Conservation (phyloP, 2,797 vertebrate species). For the Falco novaeseelandiae region DNA sequence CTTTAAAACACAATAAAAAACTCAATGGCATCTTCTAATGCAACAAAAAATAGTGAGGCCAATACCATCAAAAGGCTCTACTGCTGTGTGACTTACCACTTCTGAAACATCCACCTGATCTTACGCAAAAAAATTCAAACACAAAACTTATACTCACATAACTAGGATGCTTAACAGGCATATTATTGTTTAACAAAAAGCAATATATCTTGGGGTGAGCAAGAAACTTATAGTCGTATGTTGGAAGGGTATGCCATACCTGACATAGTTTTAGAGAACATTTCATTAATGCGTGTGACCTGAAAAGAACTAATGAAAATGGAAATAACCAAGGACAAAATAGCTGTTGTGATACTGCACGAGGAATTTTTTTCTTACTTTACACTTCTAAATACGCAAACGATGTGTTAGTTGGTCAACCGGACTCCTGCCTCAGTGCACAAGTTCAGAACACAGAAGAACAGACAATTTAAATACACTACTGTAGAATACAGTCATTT, state of each 20-base stretch:
- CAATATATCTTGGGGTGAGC: background rate
- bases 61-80: background rate
- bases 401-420: background rate
- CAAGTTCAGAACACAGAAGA: background rate
- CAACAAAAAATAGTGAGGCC: background rate
- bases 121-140: background rate
- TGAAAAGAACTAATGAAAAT: background rate
- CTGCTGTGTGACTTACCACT: background rate
- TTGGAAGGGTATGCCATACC: background rate
- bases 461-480: background rate
- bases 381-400: background rate
- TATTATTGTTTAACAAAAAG: background rate
- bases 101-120: background rate
- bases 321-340: background rate
- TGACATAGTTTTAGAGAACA: background rate
- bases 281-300: background rate
- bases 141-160: background rate
- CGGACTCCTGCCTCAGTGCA: background rate
- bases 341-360: background rate
- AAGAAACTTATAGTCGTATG: rapidly evolving
- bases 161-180: background rate
- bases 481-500: background rate
- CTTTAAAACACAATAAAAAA: background rate
- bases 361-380: background rate
- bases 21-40: background rate